A percentile compares a stretch with the other conserved stretches of the same genome.
Evolutionary conservation across 2,888 invertebrate species (phyloP).

Genomic region (Acrocyrtus sp.): DNA sequence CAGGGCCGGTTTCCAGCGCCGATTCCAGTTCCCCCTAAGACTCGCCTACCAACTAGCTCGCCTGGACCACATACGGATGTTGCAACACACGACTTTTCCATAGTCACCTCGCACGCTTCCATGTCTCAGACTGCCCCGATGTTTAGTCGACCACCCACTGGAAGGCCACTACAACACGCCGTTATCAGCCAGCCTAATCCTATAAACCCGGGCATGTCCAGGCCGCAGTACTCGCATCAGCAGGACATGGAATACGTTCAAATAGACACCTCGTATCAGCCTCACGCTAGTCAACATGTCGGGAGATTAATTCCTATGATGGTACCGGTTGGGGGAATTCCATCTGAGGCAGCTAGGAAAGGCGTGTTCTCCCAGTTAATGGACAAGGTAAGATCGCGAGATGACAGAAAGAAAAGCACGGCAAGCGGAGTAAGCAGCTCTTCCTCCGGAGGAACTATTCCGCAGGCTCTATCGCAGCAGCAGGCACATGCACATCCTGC

Average conservation of each 20-base stretch:
- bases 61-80: constrained; percentile 4
- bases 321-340: constrained; percentile 19
- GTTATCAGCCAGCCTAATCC: constrained; percentile 25
- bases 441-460: constrained; percentile 55
- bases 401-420: constrained; percentile 62
- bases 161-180: constrained; percentile 31
- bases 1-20: constrained; percentile 55
- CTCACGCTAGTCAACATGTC: constrained; percentile 19
- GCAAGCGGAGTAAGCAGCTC: constrained; percentile 58
- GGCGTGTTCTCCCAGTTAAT: constrained; percentile 71
- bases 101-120: constrained; percentile 54
- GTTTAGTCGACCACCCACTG: constrained; percentile 16
- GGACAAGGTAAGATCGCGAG: constrained; percentile 68
- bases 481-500: constrained; percentile 52
- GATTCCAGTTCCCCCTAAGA: too few species aligned
- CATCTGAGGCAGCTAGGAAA: constrained; percentile 61
- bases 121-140: too few species aligned
- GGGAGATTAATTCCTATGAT: constrained; percentile 26
- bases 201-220: too few species aligned
- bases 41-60: too few species aligned
- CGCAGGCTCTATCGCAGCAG: constrained; percentile 40
- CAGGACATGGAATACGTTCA: constrained; percentile 62
- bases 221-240: constrained; percentile 22
- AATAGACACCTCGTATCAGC: constrained; percentile 60
- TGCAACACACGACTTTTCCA: constrained; percentile 4